Percentiles rank a stretch among this genome's conserved stretches.
These are phyloP conservation scores for Dromaius novaehollandiae DNA, from an alignment of 2,113 vertebrate species.

Conservation along the genomic window DNA sequence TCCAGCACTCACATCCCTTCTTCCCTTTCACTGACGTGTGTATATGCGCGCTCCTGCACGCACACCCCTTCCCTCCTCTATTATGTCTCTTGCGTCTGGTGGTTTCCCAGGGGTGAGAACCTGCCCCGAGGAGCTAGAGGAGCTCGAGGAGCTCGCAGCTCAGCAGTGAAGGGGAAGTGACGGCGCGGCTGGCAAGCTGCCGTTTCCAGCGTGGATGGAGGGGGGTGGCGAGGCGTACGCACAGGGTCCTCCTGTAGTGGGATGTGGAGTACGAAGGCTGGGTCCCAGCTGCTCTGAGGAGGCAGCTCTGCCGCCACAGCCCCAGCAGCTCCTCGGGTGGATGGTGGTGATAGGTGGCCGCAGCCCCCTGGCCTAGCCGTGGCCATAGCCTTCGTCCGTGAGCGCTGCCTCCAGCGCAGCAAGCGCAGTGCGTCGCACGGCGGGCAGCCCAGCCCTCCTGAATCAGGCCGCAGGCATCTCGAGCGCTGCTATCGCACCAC, in stretches of 20 bases:
- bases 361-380: not conserved
- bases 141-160: rapidly evolving
- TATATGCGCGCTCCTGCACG: constrained; percentile 34
- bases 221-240: not conserved
- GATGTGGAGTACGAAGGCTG: not conserved
- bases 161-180: not conserved
- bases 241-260: too few relatives aligned
- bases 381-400: too few relatives aligned
- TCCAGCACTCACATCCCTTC: constrained; percentile 17
- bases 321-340: not conserved
- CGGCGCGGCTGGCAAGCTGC: not conserved
- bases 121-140: not conserved
- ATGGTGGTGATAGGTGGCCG: too few relatives aligned
- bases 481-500: not conserved
- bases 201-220: not conserved
- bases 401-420: too few relatives aligned
- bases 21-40: constrained; percentile 51
- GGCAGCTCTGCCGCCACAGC: not conserved
- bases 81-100: not conserved
- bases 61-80: not conserved
- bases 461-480: too few relatives aligned
- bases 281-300: not conserved
- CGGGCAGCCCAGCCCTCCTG: too few relatives aligned
- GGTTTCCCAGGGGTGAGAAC: not conserved
- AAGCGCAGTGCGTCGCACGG: too few relatives aligned